Evolutionary conservation across 2,797 vertebrate species (phyloP).

Genomic region (Clarias pachynema): DNA sequence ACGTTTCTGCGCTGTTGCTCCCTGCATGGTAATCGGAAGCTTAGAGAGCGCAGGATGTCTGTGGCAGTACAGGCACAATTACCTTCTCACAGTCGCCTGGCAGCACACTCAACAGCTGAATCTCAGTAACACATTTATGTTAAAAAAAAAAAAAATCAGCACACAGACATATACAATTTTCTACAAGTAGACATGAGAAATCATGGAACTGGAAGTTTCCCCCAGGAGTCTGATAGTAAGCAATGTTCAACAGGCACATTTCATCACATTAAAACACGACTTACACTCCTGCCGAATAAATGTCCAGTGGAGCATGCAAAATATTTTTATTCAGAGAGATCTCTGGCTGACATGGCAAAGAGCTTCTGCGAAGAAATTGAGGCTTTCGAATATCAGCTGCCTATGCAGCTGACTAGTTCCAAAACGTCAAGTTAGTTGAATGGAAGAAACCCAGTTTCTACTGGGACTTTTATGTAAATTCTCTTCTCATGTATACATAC

Average conservation of each 20-base stretch:
- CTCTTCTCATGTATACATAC: background rate
- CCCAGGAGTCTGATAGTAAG: background rate
- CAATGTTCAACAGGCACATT: background rate
- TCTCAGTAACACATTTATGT: constrained; percentile 12
- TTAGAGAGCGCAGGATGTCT: constrained; percentile 35
- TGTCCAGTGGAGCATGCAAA: background rate
- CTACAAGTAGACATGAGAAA: constrained; percentile 9
- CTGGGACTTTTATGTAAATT: background rate
- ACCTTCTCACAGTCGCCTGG: constrained; percentile 37
- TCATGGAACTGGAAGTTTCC: background rate
- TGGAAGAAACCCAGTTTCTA: background rate
- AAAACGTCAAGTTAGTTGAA: background rate
- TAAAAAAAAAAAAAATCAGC: background rate
- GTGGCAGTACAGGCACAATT: constrained; percentile 41
- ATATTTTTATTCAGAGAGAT: background rate
- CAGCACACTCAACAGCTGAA: constrained; percentile 30
- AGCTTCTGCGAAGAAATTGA: background rate
- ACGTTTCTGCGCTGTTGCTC: constrained; percentile 46
- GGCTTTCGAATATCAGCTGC: background rate
- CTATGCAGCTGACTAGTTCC: background rate
- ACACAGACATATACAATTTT: background rate
- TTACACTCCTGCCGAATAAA: background rate
- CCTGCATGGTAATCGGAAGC: constrained; percentile 47
- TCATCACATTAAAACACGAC: background rate
- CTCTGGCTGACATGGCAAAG: background rate